Base-by-base conservation (phyloP, 2,888 invertebrate genomes). In the Platycheirus rosarum region DNA sequence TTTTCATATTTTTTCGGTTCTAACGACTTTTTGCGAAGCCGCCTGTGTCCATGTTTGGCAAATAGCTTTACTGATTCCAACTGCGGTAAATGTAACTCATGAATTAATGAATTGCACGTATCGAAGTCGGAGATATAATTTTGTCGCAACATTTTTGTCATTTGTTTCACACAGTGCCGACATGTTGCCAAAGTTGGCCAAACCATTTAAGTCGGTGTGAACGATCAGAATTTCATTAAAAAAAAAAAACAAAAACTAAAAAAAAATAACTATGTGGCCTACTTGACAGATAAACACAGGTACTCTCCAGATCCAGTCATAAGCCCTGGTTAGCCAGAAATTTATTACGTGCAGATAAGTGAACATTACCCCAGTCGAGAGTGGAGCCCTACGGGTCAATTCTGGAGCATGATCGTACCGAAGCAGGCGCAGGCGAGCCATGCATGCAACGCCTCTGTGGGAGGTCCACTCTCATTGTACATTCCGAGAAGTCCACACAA, bases 261-360 rank as follows among this genome's bases (percentile, higher is more conserved):
- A 57, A 53, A 37, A 23, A 23, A 23, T 23, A 23, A 69, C 14
- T 18, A 35, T 32, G 11, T 53, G 76, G 40, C 76, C 80, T 55
- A 80, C 76, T 71, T 76, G 66, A 60, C 13, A 18, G n/a, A 20
- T 29, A n/a, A n/a, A n/a, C n/a, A 37, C 29, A 69, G 20, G 63
- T 44, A 42, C 14, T 13, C 9, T 40, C 14, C 26, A 35, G 66
- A 80, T 76, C 29, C 76, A 53, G 35, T 49, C 57, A 57, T 57
- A 55, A 9, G 20, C 23, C 20, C 13, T 35, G 9, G 13, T 62
- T 57, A 55, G 13, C 44, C 26, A 13, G 23, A 71, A 76, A 82
- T 82, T 76, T 82, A 82, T 82, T 66, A 82, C 62, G 80, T 82
- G 80, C 71, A 63, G 76, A 76, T 76, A 62, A 57, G 76, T 62